Conservation (phyloP, 2,888 invertebrate species). For the Hirtodrosophila trivittata region DNA sequence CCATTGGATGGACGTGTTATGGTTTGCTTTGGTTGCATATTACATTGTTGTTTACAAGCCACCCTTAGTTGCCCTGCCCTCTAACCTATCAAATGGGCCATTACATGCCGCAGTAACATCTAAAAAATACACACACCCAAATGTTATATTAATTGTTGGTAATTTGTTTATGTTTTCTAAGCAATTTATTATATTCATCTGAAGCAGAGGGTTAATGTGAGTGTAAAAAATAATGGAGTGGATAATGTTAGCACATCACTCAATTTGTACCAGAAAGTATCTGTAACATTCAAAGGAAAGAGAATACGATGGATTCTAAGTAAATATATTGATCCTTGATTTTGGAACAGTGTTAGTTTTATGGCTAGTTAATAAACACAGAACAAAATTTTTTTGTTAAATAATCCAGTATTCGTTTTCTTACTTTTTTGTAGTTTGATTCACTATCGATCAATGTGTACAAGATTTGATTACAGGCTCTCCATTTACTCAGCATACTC, state of each 20-base stretch:
- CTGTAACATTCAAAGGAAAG: too few species aligned
- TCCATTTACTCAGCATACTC: conserved; percentile 10
- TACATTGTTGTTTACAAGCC: conserved; percentile 60
- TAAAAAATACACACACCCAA: conserved; percentile 30
- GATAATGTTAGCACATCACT: conserved; percentile 24
- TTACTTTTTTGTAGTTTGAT: conserved; percentile 9
- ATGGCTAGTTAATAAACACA: too few species aligned
- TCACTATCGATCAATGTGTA: conserved; percentile 22
- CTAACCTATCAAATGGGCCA: conserved; percentile 50
- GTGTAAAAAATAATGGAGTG: conserved; percentile 9
- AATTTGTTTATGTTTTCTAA: conserved; percentile 72
- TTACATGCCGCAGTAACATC: conserved; percentile 38
- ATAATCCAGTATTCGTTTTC: too few species aligned
- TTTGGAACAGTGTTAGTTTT: too few species aligned
- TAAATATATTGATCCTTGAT: too few species aligned
- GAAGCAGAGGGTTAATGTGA: conserved; percentile 34
- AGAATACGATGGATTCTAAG: too few species aligned
- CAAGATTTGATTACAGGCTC: conserved; percentile 16
- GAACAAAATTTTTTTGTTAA: too few species aligned
- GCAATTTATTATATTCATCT: conserved; percentile 53
- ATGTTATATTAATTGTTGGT: conserved; percentile 70
- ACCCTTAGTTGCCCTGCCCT: conserved; percentile 36
- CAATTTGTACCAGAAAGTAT: conserved; percentile 23
- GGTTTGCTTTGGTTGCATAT: conserved; percentile 25
- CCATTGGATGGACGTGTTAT: conserved; percentile 9